A percentile compares a stretch with the other conserved stretches of the same genome.
Conservation (phyloP, 1,140 invertebrate genomes). For the Mesaphorura yosii region DNA sequence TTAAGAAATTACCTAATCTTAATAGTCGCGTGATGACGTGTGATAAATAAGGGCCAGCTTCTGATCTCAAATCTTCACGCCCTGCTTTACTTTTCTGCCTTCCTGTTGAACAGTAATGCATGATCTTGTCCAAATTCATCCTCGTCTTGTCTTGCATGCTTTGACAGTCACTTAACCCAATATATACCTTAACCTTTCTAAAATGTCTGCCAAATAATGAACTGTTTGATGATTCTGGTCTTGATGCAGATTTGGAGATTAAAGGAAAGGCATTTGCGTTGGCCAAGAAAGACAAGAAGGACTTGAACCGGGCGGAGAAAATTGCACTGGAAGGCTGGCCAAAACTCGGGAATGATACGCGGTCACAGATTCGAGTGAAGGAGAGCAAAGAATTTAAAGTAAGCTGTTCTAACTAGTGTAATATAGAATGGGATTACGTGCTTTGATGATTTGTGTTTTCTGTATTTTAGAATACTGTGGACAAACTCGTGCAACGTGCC, state of each 20-base stretch:
- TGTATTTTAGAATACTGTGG: conserved; percentile 24
- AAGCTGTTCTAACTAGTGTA: conserved; percentile 14
- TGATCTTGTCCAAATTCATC: no score
- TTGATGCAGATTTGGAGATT: neutral
- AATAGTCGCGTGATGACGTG: no score
- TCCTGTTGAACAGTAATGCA: no score
- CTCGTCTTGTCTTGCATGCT: no score
- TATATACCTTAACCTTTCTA: no score
- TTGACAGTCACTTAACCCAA: no score
- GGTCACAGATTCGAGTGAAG: conserved; percentile 77
- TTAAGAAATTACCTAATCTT: no score
- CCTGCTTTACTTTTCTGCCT: no score
- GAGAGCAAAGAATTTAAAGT: conserved; percentile 99
- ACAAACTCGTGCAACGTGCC: conserved; percentile 74
- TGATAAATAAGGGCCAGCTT: no score
- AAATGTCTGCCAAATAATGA: no score
- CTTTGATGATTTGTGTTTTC: neutral
- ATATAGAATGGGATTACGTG: no score
- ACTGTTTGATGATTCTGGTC: neutral
- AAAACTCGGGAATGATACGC: conserved; percentile 67
- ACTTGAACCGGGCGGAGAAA: conserved; percentile 62
- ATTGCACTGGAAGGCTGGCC: conserved; percentile 84
- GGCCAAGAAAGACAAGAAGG: conserved; percentile 30
- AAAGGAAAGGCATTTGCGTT: neutral
- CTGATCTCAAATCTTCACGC: no score